Conservation (phyloP, 2,113 vertebrate genomes). For the Halichoerus grypus region DNA sequence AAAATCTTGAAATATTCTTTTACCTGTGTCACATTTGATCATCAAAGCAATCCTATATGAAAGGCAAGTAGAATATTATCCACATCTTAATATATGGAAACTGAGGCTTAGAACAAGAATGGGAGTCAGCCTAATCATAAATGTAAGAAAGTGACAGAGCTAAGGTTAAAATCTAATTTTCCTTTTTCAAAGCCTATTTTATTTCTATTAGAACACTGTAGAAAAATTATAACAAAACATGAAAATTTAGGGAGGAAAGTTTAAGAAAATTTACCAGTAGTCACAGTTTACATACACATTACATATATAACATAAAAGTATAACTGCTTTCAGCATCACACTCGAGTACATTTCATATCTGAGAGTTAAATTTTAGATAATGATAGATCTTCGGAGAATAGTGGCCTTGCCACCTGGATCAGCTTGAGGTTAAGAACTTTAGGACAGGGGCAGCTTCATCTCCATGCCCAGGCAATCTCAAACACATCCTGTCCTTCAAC, state of each 20-base stretch:
- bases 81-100: neutral
- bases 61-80: neutral
- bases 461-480: neutral
- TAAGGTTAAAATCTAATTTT: neutral
- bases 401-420: neutral
- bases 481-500: neutral
- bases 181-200: neutral
- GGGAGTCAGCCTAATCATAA: neutral
- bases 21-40: conserved; percentile 40
- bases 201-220: neutral
- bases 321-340: neutral
- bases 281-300: neutral
- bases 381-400: neutral
- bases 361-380: neutral
- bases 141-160: neutral
- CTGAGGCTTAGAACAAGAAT: neutral
- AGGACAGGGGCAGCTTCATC: neutral
- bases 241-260: neutral
- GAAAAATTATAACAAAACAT: conserved; percentile 18
- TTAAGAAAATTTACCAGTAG: neutral
- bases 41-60: conserved; percentile 25
- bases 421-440: neutral
- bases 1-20: conserved; percentile 41
- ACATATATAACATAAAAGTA: neutral
- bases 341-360: neutral